phyloP scores from a whole-genome alignment of 2,113 vertebrate species.

The Bubo scandiacus region DNA sequence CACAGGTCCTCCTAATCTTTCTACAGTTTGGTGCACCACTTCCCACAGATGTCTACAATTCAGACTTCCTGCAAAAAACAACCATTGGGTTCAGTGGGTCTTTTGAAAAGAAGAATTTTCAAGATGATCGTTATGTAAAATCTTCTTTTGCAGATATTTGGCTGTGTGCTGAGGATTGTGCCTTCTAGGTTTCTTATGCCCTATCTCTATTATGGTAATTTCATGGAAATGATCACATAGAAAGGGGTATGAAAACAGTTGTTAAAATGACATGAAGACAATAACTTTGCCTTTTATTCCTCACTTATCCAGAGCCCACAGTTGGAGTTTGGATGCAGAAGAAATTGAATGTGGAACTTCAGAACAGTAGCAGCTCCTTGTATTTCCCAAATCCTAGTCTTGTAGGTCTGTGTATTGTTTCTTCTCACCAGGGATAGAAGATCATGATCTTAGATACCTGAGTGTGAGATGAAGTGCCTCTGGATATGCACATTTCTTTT shows the following conservation, averaged over 20 bases:
- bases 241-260: background rate
- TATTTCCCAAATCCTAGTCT: background rate
- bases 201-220: background rate
- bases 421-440: background rate
- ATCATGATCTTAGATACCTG: background rate
- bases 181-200: background rate
- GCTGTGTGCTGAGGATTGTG: background rate
- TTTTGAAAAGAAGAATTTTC: background rate
- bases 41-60: background rate
- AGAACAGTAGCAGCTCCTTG: background rate
- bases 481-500: background rate
- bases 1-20: background rate
- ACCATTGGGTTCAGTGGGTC: background rate
- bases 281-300: background rate
- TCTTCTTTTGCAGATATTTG: background rate
- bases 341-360: background rate
- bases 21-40: background rate
- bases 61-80: background rate
- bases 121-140: background rate
- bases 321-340: background rate
- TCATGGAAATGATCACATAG: background rate
- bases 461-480: background rate
- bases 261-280: background rate
- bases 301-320: background rate
- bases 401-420: background rate